Percentiles rank a stretch among this genome's conserved stretches.
These are phyloP conservation scores for Mesorhabditis sp. DNA, from an alignment of 2,888 invertebrate species.

Conservation along the genomic window DNA sequence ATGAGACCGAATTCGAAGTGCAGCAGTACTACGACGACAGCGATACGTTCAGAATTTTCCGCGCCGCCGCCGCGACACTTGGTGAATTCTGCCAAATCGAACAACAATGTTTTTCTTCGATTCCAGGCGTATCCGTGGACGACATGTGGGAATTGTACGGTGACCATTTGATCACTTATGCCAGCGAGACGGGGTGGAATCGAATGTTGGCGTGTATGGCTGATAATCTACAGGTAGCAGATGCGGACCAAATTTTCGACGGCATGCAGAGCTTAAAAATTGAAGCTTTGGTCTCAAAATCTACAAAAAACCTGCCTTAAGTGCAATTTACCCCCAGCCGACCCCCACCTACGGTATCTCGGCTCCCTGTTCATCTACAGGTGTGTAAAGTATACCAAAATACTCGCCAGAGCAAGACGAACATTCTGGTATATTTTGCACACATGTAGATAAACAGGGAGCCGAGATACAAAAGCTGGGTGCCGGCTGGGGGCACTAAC, in stretches of 20 bases:
- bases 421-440: too few relatives aligned
- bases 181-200: slow-evolving; percentile 50
- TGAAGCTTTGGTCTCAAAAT: too few relatives aligned
- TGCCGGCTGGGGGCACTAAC: background rate
- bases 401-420: too few relatives aligned
- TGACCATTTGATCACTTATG: slow-evolving; percentile 42
- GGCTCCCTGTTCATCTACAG: too few relatives aligned
- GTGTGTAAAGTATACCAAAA: too few relatives aligned
- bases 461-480: background rate
- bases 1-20: slow-evolving; percentile 37
- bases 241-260: too few relatives aligned
- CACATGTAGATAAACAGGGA: background rate
- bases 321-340: too few relatives aligned
- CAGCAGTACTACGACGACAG: slow-evolving; percentile 47
- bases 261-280: too few relatives aligned
- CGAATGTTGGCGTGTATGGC: slow-evolving; percentile 48
- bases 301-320: too few relatives aligned
- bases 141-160: slow-evolving; percentile 52
- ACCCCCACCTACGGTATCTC: too few relatives aligned
- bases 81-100: slow-evolving; percentile 16
- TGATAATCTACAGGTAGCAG: slow-evolving; percentile 39
- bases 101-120: background rate
- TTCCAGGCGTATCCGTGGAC: slow-evolving; percentile 40
- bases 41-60: slow-evolving; percentile 47
- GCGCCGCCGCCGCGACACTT: slow-evolving; percentile 38